These are phyloP conservation scores for Orchesella flavescens DNA, from an alignment of 2,888 invertebrate species.

Conservation along the genomic window DNA sequence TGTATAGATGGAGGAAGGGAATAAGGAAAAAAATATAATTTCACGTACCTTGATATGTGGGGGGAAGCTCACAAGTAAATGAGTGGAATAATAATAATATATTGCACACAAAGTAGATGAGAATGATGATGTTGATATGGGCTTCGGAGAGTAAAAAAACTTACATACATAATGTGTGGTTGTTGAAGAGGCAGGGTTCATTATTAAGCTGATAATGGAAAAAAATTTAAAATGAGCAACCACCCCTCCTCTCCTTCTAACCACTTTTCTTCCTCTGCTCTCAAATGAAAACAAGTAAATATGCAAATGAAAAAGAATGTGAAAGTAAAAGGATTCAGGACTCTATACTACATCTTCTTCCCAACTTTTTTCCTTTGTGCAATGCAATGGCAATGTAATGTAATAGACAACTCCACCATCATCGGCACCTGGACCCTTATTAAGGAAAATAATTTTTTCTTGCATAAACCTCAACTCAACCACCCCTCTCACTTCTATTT, in stretches of 20 bases:
- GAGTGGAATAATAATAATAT: constrained; percentile 26
- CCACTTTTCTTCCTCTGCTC: not conserved
- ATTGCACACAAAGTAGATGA: constrained; percentile 11
- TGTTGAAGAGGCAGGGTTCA: constrained; percentile 14
- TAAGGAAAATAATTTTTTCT: constrained; percentile 29
- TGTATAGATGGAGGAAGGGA: not conserved
- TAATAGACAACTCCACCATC: not conserved
- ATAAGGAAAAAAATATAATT: constrained; percentile 14
- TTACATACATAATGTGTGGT: not conserved
- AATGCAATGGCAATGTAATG: not conserved
- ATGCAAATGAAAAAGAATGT: constrained; percentile 37
- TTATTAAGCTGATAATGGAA: constrained; percentile 28
- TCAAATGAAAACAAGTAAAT: constrained; percentile 28
- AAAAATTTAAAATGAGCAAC: constrained; percentile 28
- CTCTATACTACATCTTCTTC: not conserved
- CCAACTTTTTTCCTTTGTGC: not conserved
- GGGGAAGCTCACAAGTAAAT: not conserved
- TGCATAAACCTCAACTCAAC: not conserved
- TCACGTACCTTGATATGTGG: constrained; percentile 1
- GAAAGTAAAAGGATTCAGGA: not conserved
- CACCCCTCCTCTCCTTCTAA: not conserved
- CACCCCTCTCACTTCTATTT: not conserved
- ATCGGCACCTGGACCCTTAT: constrained; percentile 53
- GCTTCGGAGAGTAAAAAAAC: constrained; percentile 13
- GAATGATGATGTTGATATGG: not conserved